Evolutionary conservation across 92 coral and sea anemone genomes (phyloP), one percentile per base, ranked within the genome.

Genomic region (Umimayanthus kanabou): DNA sequence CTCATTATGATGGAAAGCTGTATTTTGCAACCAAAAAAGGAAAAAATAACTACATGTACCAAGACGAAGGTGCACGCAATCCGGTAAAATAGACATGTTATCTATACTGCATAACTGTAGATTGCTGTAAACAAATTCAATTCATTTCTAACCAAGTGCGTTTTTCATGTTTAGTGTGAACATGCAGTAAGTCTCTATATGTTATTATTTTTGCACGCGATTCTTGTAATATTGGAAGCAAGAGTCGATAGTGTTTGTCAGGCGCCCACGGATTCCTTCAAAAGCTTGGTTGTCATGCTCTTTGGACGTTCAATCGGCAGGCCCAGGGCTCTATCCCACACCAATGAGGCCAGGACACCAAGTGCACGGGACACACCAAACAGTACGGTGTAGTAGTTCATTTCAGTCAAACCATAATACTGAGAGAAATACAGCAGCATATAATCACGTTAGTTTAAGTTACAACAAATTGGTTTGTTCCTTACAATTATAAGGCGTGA

Each of bases 351-450:
- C 26, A 97, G 89, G 81, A 97, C 99, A 57, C 99, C 99, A 84
- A 97, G 88, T 39, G 98, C 97, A 61, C 99, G 96, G 6, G 99
- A 97, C 40, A 97, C 99, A 39, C 99, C 99, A 92, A 97, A 97
- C 87, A 97, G 70, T 11, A 97, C 99, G 2, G 99, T 97, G 91
- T 97, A 97, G 89, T 92, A 97, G 70, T 91, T 97, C 99, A 97
- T 97, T 89, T 97, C 99, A 70, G 90, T 93, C 85, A 97, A 76
- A 37, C 99, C 99, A 88, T 92, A 97, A 86, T 92, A 92, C 99
- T 97, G 88, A 58, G 92, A 86, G 28, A 23, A 81, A 23, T 47
- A 73, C 30, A 33, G 16, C 47, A 45, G 30, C n/a, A n/a, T n/a
- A 78, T 47, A 22, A 70, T 10, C 22, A 40, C 49, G 50, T 70